Conservation (phyloP, 2,797 vertebrate species). For the Lacerta agilis region DNA sequence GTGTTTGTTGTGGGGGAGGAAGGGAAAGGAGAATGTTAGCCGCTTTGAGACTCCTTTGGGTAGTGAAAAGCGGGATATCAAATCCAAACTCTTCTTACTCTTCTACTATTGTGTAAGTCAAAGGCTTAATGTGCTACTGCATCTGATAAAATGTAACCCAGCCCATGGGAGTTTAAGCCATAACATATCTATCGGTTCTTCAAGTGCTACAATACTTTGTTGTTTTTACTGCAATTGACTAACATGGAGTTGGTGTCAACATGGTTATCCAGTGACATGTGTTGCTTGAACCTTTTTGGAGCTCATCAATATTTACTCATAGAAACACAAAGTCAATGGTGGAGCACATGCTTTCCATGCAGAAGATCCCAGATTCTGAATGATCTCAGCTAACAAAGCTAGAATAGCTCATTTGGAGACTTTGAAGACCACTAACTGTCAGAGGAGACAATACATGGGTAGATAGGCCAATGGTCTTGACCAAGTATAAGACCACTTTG, state of each 20-base stretch:
- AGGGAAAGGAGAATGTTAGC: no score
- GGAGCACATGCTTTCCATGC: background rate
- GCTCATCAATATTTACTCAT: background rate
- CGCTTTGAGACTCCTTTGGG: no score
- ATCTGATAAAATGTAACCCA: background rate
- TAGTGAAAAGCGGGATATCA: no score
- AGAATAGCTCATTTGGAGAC: background rate
- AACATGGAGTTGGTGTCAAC: background rate
- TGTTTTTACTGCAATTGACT: background rate
- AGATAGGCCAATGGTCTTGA: background rate
- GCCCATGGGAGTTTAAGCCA: background rate
- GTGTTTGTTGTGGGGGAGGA: no score
- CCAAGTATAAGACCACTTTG: background rate
- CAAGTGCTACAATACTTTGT: no score
- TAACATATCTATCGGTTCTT: background rate
- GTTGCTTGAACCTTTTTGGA: background rate
- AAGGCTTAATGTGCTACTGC: no score
- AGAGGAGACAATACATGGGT: no score
- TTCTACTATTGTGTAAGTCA: no score
- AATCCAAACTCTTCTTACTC: no score
- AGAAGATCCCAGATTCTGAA: no score
- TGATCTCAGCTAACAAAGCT: no score
- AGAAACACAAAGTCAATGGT: background rate
- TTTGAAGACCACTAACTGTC: background rate
- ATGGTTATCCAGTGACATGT: background rate